Percentiles rank a stretch among this genome's conserved stretches.
Evolutionary conservation across 2,797 vertebrate genomes (phyloP).

Genomic region (Labeo calbasu): DNA sequence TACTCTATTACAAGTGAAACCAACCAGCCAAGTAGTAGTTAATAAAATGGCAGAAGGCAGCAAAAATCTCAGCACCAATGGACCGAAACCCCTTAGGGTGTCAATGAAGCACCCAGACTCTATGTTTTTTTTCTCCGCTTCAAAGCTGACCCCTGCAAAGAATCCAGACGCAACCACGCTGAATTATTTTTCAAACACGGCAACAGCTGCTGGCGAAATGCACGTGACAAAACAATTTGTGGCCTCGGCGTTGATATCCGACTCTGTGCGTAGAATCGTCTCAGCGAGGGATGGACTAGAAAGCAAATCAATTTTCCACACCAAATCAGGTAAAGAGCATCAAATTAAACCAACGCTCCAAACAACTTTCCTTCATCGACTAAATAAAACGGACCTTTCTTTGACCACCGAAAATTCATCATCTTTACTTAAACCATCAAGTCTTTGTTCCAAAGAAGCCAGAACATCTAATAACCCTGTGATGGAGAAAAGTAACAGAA

Average conservation of each 20-base stretch:
- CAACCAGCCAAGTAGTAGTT: slow-evolving; percentile 22
- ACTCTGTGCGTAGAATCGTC: slow-evolving; percentile 19
- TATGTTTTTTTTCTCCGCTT: slow-evolving; percentile 34
- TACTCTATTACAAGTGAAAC: slow-evolving; percentile 25
- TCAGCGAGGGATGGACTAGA: slow-evolving; percentile 36
- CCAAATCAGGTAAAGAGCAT: slow-evolving; percentile 27
- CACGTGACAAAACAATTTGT: slow-evolving; percentile 43
- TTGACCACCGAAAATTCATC: slow-evolving; percentile 14
- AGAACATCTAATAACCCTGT: slow-evolving; percentile 14
- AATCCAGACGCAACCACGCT: not conserved
- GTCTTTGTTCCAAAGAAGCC: slow-evolving; percentile 26
- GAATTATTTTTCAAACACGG: slow-evolving; percentile 27
- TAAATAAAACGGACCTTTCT: slow-evolving; percentile 42
- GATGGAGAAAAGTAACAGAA: slow-evolving; percentile 21
- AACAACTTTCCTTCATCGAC: slow-evolving; percentile 10
- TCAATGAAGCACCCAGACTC: not conserved
- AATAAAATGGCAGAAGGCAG: slow-evolving; percentile 32
- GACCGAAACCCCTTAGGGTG: not conserved
- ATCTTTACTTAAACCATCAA: slow-evolving; percentile 2
- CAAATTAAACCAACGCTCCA: slow-evolving; percentile 39
- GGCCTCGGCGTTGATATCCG: slow-evolving; percentile 2
- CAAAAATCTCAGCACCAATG: not conserved
- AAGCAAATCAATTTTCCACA: slow-evolving; percentile 34
- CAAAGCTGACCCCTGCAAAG: slow-evolving; percentile 18
- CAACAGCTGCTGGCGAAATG: slow-evolving; percentile 26